Evolutionary conservation across 2,113 vertebrate species (phyloP), one percentile per base, ranked within the genome.

Genomic region (Phyllopteryx taeniolatus): DNA sequence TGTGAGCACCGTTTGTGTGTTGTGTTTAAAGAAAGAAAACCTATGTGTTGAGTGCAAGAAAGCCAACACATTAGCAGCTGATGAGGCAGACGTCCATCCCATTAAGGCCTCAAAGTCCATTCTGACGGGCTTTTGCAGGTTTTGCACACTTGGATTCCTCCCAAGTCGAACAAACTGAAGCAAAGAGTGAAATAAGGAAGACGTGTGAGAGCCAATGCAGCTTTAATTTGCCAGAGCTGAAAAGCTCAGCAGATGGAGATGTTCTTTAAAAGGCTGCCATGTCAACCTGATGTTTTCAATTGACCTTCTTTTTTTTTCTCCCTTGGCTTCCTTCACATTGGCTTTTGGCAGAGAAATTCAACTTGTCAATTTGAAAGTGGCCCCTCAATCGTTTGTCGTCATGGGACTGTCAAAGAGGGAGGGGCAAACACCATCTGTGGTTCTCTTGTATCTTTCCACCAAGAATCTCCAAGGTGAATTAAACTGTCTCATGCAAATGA

Each of bases 81-180:
- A 83, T 79, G 79, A 85, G 83, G 79, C 82, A 83, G 86, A 75
- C 79, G 79, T 66, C 74, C 80, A 78, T 57, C 81, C 71, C 80
- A 84, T 87, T 86, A 78, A 77, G 77, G 39, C 79, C 73, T 78
- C 74, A 70, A 73, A 78, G 86, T 67, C 83, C 72, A 64, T 47
- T 75, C 71, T 71, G 43, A 46, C 77, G 80, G 75, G 81, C 67
- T 72, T 59, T 66, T n/a, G 44, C 74, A 68, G 69, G 66, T 78
- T 82, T 69, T 74, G 69, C 49, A 64, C 61, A 65, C 35, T 47
- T 64, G 63, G 76, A 79, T 76, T 53, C 67, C 66, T 60, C 64
- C 68, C 42, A 35, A 70, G 72, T 17, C 51, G 67, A 72, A 68
- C 73, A 46, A 81, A 46, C 79, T 70, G 47, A 67, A 78, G 35